phyloP scores from a whole-genome alignment of 2,888 invertebrate genomes.

The Agonum fuliginosum region DNA sequence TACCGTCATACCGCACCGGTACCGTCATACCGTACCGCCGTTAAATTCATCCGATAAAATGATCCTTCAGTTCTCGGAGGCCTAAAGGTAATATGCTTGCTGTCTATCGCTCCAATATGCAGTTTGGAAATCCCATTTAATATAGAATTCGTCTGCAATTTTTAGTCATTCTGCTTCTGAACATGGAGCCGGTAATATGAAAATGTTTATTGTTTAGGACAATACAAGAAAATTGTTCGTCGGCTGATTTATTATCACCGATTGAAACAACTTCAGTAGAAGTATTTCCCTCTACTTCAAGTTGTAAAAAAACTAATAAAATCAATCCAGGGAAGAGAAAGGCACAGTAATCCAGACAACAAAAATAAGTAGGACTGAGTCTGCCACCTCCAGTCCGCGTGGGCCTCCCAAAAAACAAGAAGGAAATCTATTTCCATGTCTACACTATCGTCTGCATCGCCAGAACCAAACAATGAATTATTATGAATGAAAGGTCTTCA shows the following conservation, averaged over 20 bases:
- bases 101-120: conserved; percentile 55
- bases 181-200: conserved; percentile 18
- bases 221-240: no score
- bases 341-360: no score
- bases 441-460: no score
- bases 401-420: no score
- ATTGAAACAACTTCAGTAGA: not conserved
- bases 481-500: not conserved
- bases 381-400: no score
- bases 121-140: conserved; percentile 57
- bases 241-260: not conserved
- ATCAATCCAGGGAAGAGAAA: no score
- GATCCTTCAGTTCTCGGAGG: not conserved
- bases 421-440: no score
- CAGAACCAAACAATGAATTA: no score
- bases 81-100: conserved; percentile 50
- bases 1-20: no score
- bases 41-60: conserved; percentile 12
- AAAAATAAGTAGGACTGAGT: no score
- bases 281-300: no score
- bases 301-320: no score
- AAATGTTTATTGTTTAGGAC: not conserved
- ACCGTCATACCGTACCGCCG: conserved; percentile 43
- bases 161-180: conserved; percentile 38
- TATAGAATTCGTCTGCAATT: conserved; percentile 23